Evolutionary conservation across 2,113 vertebrate species (phyloP).

Genomic region (Delphinus delphis): DNA sequence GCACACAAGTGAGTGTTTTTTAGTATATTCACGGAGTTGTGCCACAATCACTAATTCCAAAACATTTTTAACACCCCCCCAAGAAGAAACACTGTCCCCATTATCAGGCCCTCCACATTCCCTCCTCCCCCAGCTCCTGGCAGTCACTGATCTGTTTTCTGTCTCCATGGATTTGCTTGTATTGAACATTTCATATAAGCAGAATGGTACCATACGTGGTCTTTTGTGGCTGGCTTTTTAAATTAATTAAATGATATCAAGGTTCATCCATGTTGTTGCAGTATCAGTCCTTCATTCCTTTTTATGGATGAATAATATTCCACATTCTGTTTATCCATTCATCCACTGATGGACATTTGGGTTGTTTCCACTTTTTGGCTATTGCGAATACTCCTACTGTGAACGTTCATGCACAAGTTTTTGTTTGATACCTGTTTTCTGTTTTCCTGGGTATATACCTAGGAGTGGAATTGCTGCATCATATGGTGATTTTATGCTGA

Average conservation of each 20-base stretch:
- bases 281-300: neutral
- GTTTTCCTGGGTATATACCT: neutral
- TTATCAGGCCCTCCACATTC: neutral
- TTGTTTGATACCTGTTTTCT: neutral
- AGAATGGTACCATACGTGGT: neutral
- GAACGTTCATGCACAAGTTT: neutral
- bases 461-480: neutral
- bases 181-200: neutral
- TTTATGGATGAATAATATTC: conserved; percentile 16
- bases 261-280: neutral
- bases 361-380: neutral
- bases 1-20: neutral
- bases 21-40: neutral
- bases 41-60: neutral
- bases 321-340: neutral
- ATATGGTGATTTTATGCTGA: neutral
- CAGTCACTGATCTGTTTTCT: neutral
- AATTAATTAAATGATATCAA: neutral
- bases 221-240: neutral
- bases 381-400: neutral
- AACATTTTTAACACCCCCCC: neutral
- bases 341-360: neutral
- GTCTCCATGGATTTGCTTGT: neutral
- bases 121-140: neutral
- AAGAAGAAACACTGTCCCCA: neutral